Evolutionary conservation across 2,888 invertebrate species (phyloP).

Genomic region (Unio pictorum): DNA sequence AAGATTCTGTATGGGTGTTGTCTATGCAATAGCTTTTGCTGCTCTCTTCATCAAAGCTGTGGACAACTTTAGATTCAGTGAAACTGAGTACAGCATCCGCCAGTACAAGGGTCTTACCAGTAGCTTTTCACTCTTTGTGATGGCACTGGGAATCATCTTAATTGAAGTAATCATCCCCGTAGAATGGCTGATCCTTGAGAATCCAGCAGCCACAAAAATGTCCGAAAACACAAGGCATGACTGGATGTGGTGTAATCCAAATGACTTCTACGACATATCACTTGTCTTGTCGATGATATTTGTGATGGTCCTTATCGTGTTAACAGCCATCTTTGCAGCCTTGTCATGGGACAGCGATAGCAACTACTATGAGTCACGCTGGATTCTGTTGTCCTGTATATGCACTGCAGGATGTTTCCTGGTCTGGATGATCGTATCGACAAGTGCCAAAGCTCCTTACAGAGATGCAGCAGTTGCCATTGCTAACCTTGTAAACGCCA

Average conservation of each 20-base stretch:
- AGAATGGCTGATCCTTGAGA: conserved; percentile 71
- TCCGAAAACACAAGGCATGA: conserved; percentile 41
- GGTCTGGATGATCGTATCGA: conserved; percentile 71
- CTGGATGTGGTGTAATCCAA: conserved; percentile 63
- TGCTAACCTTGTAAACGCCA: conserved; percentile 71
- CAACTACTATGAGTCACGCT: conserved; percentile 70
- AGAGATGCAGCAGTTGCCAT: conserved; percentile 70
- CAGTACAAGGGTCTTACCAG: conserved; percentile 61
- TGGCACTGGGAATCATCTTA: conserved; percentile 60
- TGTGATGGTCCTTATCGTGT: conserved; percentile 70
- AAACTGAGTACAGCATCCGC: conserved; percentile 41
- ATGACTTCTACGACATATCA: conserved; percentile 66
- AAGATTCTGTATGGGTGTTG: conserved; percentile 70
- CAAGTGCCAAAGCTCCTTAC: conserved; percentile 61
- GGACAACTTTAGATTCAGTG: conserved; percentile 70
- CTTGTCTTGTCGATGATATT: conserved; percentile 71
- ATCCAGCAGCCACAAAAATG: conserved; percentile 62
- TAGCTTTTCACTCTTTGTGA: conserved; percentile 64
- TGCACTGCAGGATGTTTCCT: conserved; percentile 68
- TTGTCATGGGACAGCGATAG: conserved; percentile 70
- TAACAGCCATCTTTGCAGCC: conserved; percentile 70
- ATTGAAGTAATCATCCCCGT: conserved; percentile 71
- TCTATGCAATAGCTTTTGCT: conserved; percentile 72
- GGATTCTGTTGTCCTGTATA: conserved; percentile 62
- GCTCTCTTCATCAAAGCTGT: conserved; percentile 72